These are phyloP conservation scores for Tiliacea aurago DNA, from an alignment of 2,888 invertebrate genomes.

Conservation along the genomic window DNA sequence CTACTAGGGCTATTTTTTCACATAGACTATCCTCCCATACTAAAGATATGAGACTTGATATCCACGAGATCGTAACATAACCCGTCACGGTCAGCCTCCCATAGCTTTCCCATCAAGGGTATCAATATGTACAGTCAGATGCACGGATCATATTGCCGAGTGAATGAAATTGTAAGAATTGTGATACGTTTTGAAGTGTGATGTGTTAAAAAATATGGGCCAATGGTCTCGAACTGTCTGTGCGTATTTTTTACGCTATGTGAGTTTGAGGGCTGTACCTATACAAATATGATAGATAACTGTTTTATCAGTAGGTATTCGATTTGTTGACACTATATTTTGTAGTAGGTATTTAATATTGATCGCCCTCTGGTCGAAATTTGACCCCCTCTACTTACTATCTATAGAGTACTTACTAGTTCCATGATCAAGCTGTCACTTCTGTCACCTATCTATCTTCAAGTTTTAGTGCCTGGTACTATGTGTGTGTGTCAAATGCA, in stretches of 20 bases:
- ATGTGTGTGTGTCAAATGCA: no score
- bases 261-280: slow-evolving; percentile 16
- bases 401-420: no score
- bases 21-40: slow-evolving; percentile 55
- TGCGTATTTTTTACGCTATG: slow-evolving; percentile 34
- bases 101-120: slow-evolving; percentile 81
- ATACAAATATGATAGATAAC: not conserved
- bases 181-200: slow-evolving; percentile 51
- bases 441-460: no score
- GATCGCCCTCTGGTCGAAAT: no score
- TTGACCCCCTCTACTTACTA: no score
- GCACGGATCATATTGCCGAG: slow-evolving; percentile 62
- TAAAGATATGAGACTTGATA: slow-evolving; percentile 70
- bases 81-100: slow-evolving; percentile 81
- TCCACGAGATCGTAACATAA: slow-evolving; percentile 77
- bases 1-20: slow-evolving; percentile 26
- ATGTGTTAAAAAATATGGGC: slow-evolving; percentile 45
- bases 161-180: slow-evolving; percentile 52
- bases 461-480: no score
- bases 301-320: not conserved
- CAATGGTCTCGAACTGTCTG: slow-evolving; percentile 40
- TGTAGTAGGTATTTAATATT: no score
- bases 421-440: no score
- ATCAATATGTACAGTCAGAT: slow-evolving; percentile 68
- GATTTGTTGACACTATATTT: not conserved